Evolutionary conservation across 1,140 invertebrate genomes (phyloP), one percentile per base, ranked within the genome.

Genomic region (Zaprionus gabonicus): DNA sequence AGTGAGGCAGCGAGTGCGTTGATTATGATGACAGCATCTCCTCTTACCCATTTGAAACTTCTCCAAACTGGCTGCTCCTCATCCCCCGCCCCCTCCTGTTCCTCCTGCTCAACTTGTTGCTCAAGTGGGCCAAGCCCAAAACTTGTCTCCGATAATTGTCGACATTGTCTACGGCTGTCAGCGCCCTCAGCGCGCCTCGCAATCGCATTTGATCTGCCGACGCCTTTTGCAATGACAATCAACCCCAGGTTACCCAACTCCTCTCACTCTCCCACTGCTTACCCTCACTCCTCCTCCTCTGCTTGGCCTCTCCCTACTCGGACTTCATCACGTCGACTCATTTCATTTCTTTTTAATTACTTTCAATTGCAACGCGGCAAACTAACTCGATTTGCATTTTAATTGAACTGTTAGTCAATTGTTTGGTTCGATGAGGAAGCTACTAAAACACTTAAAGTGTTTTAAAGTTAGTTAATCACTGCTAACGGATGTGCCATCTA

Each of bases 111-210:
- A 49, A 57, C 58, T 56, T 41, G 66, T 63, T 57, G 67, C 67
- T 75, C 41, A 63, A 75, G 72, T 75, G 72, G 72, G 72, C 72
- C 72, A 75, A 75, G 72, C 72, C 72, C 71, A 79, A 84, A 88
- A 86, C 80, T 84, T 87, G 83, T 87, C 80, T 71, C 81, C 83
- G 69, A 62, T 87, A 88, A 90, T 87, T 87, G 84, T 80, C 75
- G 74, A 88, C 46, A 51, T 88, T 87, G 84, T 87, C 69, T 67
- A 70, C 62, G 80, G 76, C 76, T 87, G 71, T 88, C 78, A 81
- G 71, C 71, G 72, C 64, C 20, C 46, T 51, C 46, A 23, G 20
- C 46, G 3, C 46, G 63, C 25, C 46, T 20, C 46, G 58, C 34
- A 41, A 56, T 83, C 67, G 81, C 79, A 84, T 77, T 77, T 88